These are phyloP conservation scores for Phataginus tricuspis DNA, from an alignment of 2,797 vertebrate species.

Conservation along the genomic window DNA sequence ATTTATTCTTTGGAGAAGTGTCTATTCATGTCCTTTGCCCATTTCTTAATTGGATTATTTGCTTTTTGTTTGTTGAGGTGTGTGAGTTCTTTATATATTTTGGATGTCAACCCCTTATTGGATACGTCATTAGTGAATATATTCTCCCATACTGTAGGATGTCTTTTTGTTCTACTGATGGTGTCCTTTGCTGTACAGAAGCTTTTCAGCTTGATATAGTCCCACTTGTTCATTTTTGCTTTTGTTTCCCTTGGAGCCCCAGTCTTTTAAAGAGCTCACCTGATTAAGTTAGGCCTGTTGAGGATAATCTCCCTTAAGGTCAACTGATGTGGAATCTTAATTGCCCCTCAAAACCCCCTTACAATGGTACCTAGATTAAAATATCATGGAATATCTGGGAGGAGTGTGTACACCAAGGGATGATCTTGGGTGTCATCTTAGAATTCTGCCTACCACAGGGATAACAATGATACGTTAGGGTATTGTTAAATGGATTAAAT, in stretches of 20 bases:
- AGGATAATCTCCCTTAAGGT: neutral
- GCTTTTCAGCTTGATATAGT: too few species aligned
- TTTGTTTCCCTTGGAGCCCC: neutral
- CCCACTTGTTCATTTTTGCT: too few species aligned
- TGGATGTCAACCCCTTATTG: too few species aligned
- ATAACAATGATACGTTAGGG: neutral
- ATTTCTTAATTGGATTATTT: too few species aligned
- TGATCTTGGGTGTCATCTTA: neutral
- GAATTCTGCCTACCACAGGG: neutral
- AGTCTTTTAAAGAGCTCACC: neutral
- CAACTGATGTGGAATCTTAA: neutral
- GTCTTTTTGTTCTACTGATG: too few species aligned
- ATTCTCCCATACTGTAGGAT: too few species aligned
- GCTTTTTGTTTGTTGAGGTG: too few species aligned
- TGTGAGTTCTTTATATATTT: too few species aligned
- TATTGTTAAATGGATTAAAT: neutral
- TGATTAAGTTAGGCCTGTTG: neutral
- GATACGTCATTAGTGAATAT: too few species aligned
- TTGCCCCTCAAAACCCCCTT: neutral
- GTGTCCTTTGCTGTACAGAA: too few species aligned
- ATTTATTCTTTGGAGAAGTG: too few species aligned
- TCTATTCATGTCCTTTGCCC: too few species aligned
- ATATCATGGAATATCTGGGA: neutral
- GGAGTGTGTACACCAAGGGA: neutral
- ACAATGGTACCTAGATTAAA: neutral